phyloP scores from a whole-genome alignment of 2,888 invertebrate genomes.

The Uloborus plumipes region DNA sequence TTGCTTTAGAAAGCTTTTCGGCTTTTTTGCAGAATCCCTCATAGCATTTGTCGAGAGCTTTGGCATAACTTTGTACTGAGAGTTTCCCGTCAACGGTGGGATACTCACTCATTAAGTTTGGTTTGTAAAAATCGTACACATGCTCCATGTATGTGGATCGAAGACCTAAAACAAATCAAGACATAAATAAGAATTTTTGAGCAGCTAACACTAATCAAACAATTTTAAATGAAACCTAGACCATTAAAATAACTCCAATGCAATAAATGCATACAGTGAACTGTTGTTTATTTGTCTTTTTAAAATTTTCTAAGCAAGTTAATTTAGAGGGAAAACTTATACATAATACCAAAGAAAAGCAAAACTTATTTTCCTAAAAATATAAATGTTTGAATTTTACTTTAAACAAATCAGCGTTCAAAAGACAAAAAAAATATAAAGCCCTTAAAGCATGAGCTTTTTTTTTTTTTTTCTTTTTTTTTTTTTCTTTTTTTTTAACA shows the following conservation, averaged over 20 bases:
- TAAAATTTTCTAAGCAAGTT: no score
- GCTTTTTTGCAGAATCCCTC: constrained; percentile 79
- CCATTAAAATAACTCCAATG: background rate
- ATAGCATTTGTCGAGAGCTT: constrained; percentile 94
- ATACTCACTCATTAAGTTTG: constrained; percentile 92
- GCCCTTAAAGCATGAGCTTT: no score
- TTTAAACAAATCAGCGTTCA: no score
- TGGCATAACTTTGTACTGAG: constrained; percentile 93
- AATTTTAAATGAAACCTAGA: background rate
- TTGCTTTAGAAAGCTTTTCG: constrained; percentile 50
- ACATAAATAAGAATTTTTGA: background rate
- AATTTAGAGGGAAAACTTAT: no score
- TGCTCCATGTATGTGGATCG: constrained; percentile 92
- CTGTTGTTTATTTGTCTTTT: no score
- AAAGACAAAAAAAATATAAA: no score
- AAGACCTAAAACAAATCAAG: constrained; percentile 70
- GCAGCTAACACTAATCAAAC: background rate
- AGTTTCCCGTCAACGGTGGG: constrained; percentile 95
- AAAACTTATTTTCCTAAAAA: no score
- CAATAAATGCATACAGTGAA: background rate
- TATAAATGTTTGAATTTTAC: no score
- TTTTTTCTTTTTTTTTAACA: no score
- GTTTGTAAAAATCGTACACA: constrained; percentile 98
- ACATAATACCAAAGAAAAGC: no score
- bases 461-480: no score